phyloP scores from a whole-genome alignment of 2,797 vertebrate genomes.

The Squalus acanthias region DNA sequence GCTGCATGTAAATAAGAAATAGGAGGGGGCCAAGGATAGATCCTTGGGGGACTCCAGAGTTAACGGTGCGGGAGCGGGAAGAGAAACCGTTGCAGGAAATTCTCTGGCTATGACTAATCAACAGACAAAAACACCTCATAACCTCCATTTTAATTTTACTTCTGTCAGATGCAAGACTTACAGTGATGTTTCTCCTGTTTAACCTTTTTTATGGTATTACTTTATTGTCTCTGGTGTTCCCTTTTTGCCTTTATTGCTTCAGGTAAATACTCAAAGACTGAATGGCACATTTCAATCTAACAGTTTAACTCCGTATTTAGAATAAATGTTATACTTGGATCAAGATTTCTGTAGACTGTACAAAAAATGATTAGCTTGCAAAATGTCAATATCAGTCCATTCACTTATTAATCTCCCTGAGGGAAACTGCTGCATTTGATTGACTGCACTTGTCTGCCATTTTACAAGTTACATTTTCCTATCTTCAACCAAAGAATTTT shows the following conservation, averaged over 20 bases:
- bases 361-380: constrained; percentile 9
- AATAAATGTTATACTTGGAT: not conserved
- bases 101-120: not conserved
- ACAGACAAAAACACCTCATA: not conserved
- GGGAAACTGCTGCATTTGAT: not conserved
- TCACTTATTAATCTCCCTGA: constrained; percentile 20
- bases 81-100: not conserved
- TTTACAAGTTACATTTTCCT: not conserved
- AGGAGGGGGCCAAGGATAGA: not conserved
- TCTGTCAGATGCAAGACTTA: not conserved
- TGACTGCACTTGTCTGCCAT: not conserved
- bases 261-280: not conserved
- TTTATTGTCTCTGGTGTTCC: not conserved
- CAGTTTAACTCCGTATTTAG: not conserved
- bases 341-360: not conserved
- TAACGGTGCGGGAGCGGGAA: not conserved
- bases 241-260: not conserved
- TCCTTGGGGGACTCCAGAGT: not conserved
- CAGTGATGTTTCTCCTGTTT: not conserved
- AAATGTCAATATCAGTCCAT: not conserved
- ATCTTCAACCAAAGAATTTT: not conserved
- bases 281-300: not conserved
- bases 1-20: not conserved
- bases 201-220: not conserved
- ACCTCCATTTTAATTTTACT: not conserved